Conservation (phyloP, 2,888 invertebrate genomes). For the Maniola hyperantus region DNA sequence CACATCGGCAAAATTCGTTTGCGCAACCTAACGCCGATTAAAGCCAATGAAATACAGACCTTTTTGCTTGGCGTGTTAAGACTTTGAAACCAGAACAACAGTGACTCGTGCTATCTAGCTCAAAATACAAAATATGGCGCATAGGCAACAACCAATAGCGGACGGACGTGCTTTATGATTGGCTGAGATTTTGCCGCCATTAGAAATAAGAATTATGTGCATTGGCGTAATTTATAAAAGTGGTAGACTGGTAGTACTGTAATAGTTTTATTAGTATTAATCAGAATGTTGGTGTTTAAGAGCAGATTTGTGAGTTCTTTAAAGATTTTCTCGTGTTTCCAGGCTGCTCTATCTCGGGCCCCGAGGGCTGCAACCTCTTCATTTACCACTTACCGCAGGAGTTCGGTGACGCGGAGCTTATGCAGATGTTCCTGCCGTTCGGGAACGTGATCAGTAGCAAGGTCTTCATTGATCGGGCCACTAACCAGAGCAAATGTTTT, state of each 20-base stretch:
- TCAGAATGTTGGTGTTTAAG: conserved; percentile 54
- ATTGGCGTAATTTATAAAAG: no score
- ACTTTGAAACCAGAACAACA: no score
- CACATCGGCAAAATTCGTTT: no score
- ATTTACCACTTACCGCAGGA: conserved; percentile 99
- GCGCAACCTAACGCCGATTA: no score
- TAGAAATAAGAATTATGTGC: no score
- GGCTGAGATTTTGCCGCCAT: no score
- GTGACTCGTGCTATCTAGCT: no score
- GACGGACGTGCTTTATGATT: no score
- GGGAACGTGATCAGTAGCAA: conserved; percentile 99
- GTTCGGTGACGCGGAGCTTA: conserved; percentile 99
- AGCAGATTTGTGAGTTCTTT: conserved; percentile 84
- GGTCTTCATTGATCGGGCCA: conserved; percentile 99
- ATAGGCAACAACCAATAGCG: no score
- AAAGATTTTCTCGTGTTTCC: conserved; percentile 88
- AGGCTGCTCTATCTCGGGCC: conserved; percentile 98
- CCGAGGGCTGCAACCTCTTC: conserved; percentile 99
- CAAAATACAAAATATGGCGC: no score
- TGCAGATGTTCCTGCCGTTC: conserved; percentile 99
- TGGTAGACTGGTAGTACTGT: not conserved
- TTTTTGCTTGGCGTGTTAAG: no score
- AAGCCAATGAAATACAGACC: no score
- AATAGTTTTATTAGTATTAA: conserved; percentile 22
- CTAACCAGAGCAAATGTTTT: conserved; percentile 99